Evolutionary conservation across 53 echinoderm and acorn worm species (phyloP), one percentile per base, ranked within the genome.

Genomic region (Paracentrotus lividus): DNA sequence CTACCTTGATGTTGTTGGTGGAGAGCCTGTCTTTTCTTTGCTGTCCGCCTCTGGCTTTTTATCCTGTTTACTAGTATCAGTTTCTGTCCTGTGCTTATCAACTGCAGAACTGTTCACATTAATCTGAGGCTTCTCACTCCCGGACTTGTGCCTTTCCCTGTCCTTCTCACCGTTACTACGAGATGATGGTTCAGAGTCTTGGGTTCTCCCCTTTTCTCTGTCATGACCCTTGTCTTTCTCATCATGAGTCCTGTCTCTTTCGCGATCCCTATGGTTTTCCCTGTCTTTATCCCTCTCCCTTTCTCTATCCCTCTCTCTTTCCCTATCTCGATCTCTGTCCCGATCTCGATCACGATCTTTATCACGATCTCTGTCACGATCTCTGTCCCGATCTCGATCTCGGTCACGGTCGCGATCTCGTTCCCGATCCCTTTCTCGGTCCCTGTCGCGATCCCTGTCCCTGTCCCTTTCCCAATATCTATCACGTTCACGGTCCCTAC

Each of bases 401-500:
- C 88, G 52, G 2, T 49, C 88, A 18, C 49, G 45, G 27, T 75
- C 88, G 43, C 57, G 7, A 20, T 93, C 86, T 9, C 77, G 34
- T 36, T 93, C 93, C 9, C 93, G 65, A 42, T 95, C 87, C 72
- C 43, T 86, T 45, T 86, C 90, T 34, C 23, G n/a, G 44, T 93
- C 88, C 33, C 23, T 10, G 44, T 93, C 88, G 5, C 72, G 3
- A 44, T 93, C 88, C 34, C 88, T 66, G 29, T 93, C 58, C 52
- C 90, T 75, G 5, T 94, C 90, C 51, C 51, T 85, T 29, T 85
- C 85, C 49, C 93, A 29, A 57, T 84, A 58, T 84, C 93, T 78
- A 61, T 93, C 93, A 42, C 93, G 24, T 32, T 93, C 93, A 65
- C 87, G 38, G 49, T 93, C 87, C 31, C 84, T 92, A 38, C 42